Evolutionary conservation across 2,888 invertebrate genomes (phyloP), one percentile per base, ranked within the genome.

Genomic region (Leucophenga maculata): DNA sequence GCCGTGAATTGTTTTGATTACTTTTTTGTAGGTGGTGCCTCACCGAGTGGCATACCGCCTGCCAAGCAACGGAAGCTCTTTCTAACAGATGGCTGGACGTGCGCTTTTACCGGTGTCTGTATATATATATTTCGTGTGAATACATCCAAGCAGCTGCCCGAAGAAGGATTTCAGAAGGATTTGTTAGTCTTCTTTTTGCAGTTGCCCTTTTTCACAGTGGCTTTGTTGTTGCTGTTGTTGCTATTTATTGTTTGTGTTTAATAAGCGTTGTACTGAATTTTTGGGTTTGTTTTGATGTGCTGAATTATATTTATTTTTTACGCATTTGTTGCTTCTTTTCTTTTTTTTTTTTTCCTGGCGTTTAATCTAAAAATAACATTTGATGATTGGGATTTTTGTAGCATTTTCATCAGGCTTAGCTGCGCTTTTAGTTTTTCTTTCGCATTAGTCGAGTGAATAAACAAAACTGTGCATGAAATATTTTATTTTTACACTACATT

Each of bases 121-220:
- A 93, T 96, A 76, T 96, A 95, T 83, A 95, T 96, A 90, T 94
- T 95, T 85, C 91, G 96, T 76, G 93, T 95, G 60, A 95, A 93
- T 85, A 94, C 93, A 52, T 92, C 93, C 74, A 96, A 96, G 83
- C 95, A 95, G 86, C 88, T 97, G 76, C 96, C 96, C 0, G 96
- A 96, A 86, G 96, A 97, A 89, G 96, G 96, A n/a, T 96, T 96
- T 82, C 96, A 96, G 86, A 96, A 95, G 89, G 96, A 92, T 86
- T 87, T 92, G 92, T 92, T 80, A 91, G 91, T 86, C 74, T 48
- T 20, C 31, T 16, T 32, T 55, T 14, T 65, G n/a, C n/a, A n/a
- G n/a, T n/a, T 67, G 44, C 48, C 50, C 20, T 65, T 46, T 6
- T 11, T 9, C 8, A 65, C 44, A 48, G 9, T 68, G 9, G n/a